Base-by-base conservation (phyloP, 1,140 invertebrate species). In the Drosophila kikkawai region DNA sequence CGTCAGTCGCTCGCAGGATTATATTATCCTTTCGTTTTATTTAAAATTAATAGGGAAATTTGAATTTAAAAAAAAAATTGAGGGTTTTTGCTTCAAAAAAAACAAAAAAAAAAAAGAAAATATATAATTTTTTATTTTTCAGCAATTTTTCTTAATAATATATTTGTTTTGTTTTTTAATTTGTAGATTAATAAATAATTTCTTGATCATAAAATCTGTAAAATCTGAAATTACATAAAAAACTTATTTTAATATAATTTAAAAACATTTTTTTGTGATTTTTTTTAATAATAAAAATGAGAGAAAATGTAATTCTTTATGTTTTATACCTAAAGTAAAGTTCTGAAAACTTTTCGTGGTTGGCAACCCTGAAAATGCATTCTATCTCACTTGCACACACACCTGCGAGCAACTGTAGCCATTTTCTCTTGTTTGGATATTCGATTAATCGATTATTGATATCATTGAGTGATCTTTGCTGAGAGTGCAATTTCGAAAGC, bases 401-500 rank as follows among this genome's bases (percentile, higher is more conserved):
- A 65, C 15, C 63, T 61, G 57, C 63, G 39, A 61, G 39, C 63
- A 60, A 68, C 70, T 75, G 22, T 41, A 22, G 48, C 15, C 19
- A 39, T 56, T 56, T 13, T 37, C 17, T 37, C 32, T 39, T 9
- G n/a, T n/a, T 48, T 48, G 4, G 9, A 9, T 48, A 7, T 51
- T 74, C 17, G 42, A 69, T 51, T 41, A 22, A 19, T 69, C 36
- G 32, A 12, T 39, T 53, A 67, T 61, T 57, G 41, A 36, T 68
- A 42, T 19, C 29, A 32, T 58, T 55, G 41, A 42, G 53, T 71
- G 64, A 67, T 64, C 17, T 63, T 55, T 9, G 34, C 67, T 39
- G 67, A 47, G 75, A 69, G 76, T 79, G 75, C 76, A 65, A 60
- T 73, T 73, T 59, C 4, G 68, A 22, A 73, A 79, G 76, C 76